Percentiles rank a stretch among this genome's conserved stretches.
Conservation (phyloP, 2,113 vertebrate species). For the Sinocyclocheilus anshuiensis region DNA sequence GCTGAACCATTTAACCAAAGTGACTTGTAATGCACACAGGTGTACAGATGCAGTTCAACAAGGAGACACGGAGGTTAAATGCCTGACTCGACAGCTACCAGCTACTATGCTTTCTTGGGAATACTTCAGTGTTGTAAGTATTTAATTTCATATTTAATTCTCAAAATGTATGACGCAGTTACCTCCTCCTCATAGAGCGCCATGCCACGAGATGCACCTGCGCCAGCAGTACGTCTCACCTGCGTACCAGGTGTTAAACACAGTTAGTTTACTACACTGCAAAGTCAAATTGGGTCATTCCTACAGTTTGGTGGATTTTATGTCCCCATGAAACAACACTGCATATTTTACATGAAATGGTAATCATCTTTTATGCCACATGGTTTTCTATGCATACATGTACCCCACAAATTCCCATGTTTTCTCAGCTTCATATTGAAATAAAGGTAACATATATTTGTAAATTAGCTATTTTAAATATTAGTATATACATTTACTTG, state of each 20-base stretch:
- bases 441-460: too few relatives aligned
- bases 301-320: background rate
- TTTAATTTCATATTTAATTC: background rate
- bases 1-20: background rate
- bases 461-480: too few relatives aligned
- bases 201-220: conserved; percentile 87
- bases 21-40: background rate
- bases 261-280: background rate
- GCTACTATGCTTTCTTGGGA: background rate
- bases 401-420: too few relatives aligned
- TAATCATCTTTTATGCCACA: too few relatives aligned
- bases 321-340: too few relatives aligned
- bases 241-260: conserved; percentile 55
- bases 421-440: too few relatives aligned
- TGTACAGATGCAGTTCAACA: background rate
- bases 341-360: too few relatives aligned
- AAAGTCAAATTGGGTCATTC: background rate
- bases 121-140: background rate
- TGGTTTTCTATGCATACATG: too few relatives aligned
- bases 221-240: conserved; percentile 88
- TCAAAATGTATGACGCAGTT: conserved; percentile 46
- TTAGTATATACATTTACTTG: too few relatives aligned
- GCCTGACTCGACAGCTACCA: background rate
- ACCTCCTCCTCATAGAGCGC: conserved; percentile 96
- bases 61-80: background rate